Conservation (phyloP, 2,888 invertebrate genomes). For the Neoaliturus tenellus region DNA sequence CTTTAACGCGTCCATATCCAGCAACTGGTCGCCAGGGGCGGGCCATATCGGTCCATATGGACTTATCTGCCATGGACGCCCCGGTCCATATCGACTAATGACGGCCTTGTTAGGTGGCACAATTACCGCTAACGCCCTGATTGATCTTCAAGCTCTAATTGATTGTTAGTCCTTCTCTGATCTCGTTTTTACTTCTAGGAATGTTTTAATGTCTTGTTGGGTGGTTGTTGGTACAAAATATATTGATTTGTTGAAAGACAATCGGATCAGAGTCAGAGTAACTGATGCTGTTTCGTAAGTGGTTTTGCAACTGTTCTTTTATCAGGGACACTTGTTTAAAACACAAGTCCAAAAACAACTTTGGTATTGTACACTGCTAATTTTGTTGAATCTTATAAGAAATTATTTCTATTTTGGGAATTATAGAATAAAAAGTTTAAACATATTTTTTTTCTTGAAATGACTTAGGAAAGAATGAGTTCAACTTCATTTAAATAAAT, state of each 20-base stretch:
- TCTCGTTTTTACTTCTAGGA: neutral
- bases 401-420: too few species aligned
- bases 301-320: too few species aligned
- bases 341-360: too few species aligned
- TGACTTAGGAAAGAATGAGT: too few species aligned
- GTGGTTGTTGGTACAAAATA: neutral
- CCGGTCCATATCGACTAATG: slow-evolving; percentile 3
- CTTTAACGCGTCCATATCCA: neutral
- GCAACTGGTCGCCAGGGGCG: neutral
- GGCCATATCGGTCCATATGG: slow-evolving; percentile 26
- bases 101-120: neutral
- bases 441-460: too few species aligned
- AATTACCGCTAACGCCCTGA: neutral
- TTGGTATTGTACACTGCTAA: too few species aligned
- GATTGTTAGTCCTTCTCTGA: neutral
- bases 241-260: neutral
- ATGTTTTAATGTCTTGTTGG: neutral
- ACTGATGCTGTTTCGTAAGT: too few species aligned
- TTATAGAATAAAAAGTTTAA: too few species aligned
- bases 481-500: too few species aligned
- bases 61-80: neutral
- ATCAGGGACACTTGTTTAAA: too few species aligned
- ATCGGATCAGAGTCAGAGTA: too few species aligned
- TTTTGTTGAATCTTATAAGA: too few species aligned
- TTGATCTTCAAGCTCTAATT: neutral